phyloP scores from a whole-genome alignment of 2,797 vertebrate genomes.

The Nasua narica region DNA sequence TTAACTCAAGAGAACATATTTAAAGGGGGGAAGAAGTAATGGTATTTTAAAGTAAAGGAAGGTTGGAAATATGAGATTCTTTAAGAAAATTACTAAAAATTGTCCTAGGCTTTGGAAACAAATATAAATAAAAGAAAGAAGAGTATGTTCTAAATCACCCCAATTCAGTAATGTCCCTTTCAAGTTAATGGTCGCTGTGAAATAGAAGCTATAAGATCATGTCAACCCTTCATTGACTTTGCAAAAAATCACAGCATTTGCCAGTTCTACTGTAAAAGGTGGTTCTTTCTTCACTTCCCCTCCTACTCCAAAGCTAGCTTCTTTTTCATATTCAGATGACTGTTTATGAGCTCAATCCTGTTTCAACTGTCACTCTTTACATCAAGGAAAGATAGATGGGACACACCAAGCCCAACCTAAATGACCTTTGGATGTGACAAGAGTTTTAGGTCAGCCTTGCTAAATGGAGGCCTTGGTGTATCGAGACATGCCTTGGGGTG shows the following conservation, averaged over 20 bases:
- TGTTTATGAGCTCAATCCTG: constrained; percentile 80
- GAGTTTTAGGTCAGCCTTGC: constrained; percentile 86
- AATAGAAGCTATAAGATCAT: constrained; percentile 16
- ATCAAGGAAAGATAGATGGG: constrained; percentile 84
- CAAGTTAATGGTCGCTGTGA: neutral
- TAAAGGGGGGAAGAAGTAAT: neutral
- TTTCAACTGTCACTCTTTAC: constrained; percentile 82
- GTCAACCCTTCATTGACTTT: neutral
- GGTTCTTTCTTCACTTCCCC: constrained; percentile 18
- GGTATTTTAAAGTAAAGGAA: neutral
- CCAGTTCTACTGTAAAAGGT: neutral
- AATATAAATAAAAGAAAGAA: neutral
- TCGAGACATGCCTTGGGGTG: constrained; percentile 84
- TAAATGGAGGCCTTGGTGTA: constrained; percentile 86
- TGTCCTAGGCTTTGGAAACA: neutral
- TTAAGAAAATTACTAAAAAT: neutral
- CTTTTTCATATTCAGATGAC: constrained; percentile 80
- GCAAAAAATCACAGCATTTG: constrained; percentile 52
- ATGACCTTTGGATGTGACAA: constrained; percentile 89
- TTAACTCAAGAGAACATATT: neutral
- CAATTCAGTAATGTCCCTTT: neutral
- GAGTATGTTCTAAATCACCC: neutral
- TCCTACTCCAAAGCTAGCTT: constrained; percentile 43
- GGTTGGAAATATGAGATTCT: neutral
- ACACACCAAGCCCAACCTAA: constrained; percentile 85